Percentiles rank a stretch among this genome's conserved stretches.
Conservation (phyloP, 2,113 vertebrate genomes). For the Hyperopisus bebe region DNA sequence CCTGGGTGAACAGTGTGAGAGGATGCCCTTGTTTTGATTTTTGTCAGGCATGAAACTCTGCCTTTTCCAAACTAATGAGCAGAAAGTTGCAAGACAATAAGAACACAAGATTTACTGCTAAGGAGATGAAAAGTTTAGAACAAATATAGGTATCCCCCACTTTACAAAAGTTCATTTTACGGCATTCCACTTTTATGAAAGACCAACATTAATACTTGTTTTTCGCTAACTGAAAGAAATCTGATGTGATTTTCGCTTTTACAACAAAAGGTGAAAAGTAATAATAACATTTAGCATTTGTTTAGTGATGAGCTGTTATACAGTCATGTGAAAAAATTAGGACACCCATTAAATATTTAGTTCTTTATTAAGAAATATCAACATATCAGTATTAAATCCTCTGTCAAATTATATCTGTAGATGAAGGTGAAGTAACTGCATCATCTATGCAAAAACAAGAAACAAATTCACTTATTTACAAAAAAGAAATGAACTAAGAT, state of each 20-base stretch:
- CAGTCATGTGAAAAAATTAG: no score
- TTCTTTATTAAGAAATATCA: background rate
- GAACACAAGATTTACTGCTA: background rate
- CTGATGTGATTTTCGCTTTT: background rate
- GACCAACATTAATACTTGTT: background rate
- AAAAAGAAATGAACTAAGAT: no score
- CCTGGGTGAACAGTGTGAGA: background rate
- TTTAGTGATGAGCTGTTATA: background rate
- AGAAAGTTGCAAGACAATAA: background rate
- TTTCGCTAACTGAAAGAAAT: background rate
- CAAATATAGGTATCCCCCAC: background rate
- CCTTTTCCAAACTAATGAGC: background rate
- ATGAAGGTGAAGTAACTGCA: no score
- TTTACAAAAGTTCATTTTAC: background rate
- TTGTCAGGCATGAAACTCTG: background rate
- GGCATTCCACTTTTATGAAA: background rate
- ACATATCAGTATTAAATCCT: background rate
- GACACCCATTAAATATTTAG: no score
- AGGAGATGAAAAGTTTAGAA: background rate
- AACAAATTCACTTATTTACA: no score
- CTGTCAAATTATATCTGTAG: no score
- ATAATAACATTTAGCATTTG: background rate
- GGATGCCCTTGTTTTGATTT: background rate
- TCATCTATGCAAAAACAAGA: no score
- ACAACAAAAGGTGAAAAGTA: background rate